Percentiles rank a stretch among this genome's conserved stretches.
Conservation (phyloP, 1,140 invertebrate genomes). For the Kradibia gibbosae region DNA sequence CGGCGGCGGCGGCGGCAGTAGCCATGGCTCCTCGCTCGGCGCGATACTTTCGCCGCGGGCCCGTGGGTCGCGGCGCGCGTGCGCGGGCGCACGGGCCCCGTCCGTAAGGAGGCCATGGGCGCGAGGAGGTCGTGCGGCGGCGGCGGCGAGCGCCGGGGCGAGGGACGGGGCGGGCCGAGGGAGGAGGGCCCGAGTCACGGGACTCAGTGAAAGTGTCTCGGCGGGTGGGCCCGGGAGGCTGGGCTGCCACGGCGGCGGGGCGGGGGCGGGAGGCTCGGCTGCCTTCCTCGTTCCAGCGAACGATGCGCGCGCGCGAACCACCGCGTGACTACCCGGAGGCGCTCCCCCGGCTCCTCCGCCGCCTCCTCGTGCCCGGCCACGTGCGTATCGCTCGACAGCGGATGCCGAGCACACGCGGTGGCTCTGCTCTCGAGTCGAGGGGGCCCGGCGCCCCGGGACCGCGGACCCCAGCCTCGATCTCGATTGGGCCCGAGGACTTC, state of each 20-base stretch:
- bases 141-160: neutral
- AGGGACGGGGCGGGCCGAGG: neutral
- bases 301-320: neutral
- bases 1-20: neutral
- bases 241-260: no score
- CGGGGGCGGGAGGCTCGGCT: neutral
- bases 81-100: neutral
- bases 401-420: no score
- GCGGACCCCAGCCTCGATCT: no score
- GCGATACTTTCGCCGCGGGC: constrained; percentile 19
- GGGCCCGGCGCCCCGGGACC: no score
- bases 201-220: constrained; percentile 28
- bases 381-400: neutral
- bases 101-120: constrained; percentile 16
- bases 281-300: constrained; percentile 11
- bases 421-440: neutral
- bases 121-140: neutral
- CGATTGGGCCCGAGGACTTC: no score
- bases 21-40: no score
- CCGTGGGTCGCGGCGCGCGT: neutral
- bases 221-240: neutral
- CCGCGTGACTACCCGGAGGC: neutral
- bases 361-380: neutral
- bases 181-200: constrained; percentile 1
- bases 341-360: neutral